These are phyloP conservation scores for Trissolcus brochymenae DNA, from an alignment of 2,888 invertebrate genomes.

Conservation along the genomic window DNA sequence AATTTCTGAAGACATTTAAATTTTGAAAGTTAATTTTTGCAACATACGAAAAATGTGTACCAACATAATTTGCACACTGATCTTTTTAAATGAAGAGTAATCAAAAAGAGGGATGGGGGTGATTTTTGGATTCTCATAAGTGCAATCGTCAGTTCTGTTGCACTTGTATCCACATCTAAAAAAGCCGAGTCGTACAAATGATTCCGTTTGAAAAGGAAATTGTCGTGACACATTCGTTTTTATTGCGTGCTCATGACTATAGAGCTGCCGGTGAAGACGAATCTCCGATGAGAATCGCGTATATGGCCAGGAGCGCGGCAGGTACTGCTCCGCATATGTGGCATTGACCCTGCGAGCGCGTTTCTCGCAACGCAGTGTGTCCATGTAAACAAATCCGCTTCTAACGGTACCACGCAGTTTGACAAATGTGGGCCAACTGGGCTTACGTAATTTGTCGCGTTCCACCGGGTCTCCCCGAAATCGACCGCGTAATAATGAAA, in stretches of 20 bases:
- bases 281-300: constrained; percentile 67
- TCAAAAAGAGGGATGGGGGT: too few species aligned
- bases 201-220: constrained; percentile 72
- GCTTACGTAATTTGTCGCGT: constrained; percentile 49
- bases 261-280: constrained; percentile 63
- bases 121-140: too few species aligned
- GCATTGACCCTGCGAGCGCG: constrained; percentile 70
- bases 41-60: too few species aligned
- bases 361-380: constrained; percentile 44
- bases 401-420: constrained; percentile 59
- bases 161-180: constrained; percentile 22
- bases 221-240: constrained; percentile 75
- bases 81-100: too few species aligned
- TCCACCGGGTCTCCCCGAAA: constrained; percentile 10
- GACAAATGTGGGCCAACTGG: constrained; percentile 55
- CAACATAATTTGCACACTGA: too few species aligned
- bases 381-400: constrained; percentile 64
- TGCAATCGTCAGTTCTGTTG: constrained; percentile 16
- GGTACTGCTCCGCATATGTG: constrained; percentile 74
- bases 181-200: constrained; percentile 37
- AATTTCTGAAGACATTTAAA: too few species aligned
- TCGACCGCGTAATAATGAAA: constrained; percentile 25
- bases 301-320: constrained; percentile 68
- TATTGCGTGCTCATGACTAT: constrained; percentile 61
- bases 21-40: too few species aligned